Percentiles rank a stretch among this genome's conserved stretches.
Evolutionary conservation across 92 coral and sea anemone genomes (phyloP).

Genomic region (Umimayanthus kanabou): DNA sequence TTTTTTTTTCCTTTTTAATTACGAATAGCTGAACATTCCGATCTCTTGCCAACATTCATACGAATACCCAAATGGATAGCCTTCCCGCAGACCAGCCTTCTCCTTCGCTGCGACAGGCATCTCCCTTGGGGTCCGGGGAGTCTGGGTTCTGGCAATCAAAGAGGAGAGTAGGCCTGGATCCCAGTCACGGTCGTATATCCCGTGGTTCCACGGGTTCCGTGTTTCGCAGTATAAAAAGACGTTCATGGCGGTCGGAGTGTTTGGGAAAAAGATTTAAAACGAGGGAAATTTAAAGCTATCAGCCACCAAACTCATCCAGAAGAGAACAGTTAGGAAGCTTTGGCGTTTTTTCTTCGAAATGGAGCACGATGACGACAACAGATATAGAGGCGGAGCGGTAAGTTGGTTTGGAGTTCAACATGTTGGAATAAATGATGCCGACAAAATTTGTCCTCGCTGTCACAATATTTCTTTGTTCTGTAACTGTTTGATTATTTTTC

Average conservation of each 20-base stretch:
- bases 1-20: too few relatives aligned
- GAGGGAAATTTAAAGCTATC: slow-evolving; percentile 28
- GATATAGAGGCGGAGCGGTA: slow-evolving; percentile 35
- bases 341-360: slow-evolving; percentile 16
- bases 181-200: slow-evolving; percentile 14
- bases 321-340: background rate
- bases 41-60: too few relatives aligned
- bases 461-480: background rate
- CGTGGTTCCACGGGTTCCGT: slow-evolving; percentile 29
- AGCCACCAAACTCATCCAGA: background rate
- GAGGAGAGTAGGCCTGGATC: slow-evolving; percentile 27
- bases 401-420: background rate
- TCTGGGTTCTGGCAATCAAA: background rate
- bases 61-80: too few relatives aligned
- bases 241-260: slow-evolving; percentile 19
- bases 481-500: background rate
- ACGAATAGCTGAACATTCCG: too few relatives aligned
- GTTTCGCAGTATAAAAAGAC: slow-evolving; percentile 37
- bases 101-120: too few relatives aligned
- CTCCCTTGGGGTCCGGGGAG: too few relatives aligned
- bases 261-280: background rate
- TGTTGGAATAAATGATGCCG: background rate
- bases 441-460: background rate
- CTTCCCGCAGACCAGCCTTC: too few relatives aligned
- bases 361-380: slow-evolving; percentile 42